These are phyloP conservation scores for Potamilus streckersoni DNA, from an alignment of 1,140 invertebrate genomes.

Conservation along the genomic window DNA sequence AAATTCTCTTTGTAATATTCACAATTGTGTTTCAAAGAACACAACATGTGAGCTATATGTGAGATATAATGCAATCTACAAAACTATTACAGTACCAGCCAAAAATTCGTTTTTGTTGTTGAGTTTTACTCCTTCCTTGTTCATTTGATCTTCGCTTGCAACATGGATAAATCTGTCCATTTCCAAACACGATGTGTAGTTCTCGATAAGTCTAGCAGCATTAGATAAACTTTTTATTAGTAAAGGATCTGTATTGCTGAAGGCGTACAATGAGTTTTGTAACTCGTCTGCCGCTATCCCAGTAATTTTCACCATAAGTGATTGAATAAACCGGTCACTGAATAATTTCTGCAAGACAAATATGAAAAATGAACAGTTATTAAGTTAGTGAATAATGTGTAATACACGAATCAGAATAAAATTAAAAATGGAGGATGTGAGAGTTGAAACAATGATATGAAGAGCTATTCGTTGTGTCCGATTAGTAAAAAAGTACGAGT, in stretches of 20 bases:
- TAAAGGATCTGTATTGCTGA: conserved; percentile 43
- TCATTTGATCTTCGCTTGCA: conserved; percentile 58
- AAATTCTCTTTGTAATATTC: too few relatives aligned
- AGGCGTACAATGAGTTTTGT: conserved; percentile 37
- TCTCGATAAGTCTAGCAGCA: conserved; percentile 53
- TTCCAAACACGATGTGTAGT: conserved; percentile 64
- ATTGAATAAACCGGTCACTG: conserved; percentile 48
- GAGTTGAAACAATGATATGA: too few relatives aligned
- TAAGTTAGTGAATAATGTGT: too few relatives aligned
- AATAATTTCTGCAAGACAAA: conserved; percentile 40
- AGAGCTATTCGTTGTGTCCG: too few relatives aligned
- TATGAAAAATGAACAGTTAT: too few relatives aligned
- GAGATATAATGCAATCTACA: too few relatives aligned
- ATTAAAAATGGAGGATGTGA: too few relatives aligned
- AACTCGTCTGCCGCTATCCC: conserved; percentile 33
- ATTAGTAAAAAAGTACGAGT: too few relatives aligned
- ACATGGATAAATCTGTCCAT: conserved; percentile 62
- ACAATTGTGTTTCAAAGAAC: too few relatives aligned
- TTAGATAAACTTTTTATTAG: conserved; percentile 38
- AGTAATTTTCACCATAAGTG: conserved; percentile 33
- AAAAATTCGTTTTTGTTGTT: conserved; percentile 57
- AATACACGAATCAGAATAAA: too few relatives aligned
- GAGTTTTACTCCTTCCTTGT: conserved; percentile 50
- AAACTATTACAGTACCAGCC: conserved; percentile 47
- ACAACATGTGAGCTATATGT: too few relatives aligned